These are phyloP conservation scores for Tangara arthus DNA, from an alignment of 2,797 vertebrate genomes.

Conservation along the genomic window DNA sequence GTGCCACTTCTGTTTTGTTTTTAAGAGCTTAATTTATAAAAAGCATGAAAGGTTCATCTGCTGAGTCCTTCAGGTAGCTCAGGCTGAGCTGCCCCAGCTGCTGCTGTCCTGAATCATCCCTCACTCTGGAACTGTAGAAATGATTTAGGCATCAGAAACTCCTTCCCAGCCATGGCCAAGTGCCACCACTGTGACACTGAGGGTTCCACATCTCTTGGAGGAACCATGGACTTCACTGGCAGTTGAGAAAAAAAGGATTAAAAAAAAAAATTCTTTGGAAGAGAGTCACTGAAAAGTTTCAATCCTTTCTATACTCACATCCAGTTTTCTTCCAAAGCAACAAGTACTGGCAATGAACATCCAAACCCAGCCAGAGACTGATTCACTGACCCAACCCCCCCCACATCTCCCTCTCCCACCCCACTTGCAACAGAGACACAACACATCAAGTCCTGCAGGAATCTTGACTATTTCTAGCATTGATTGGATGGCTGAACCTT, in stretches of 20 bases:
- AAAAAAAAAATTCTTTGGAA: background rate
- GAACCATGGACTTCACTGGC: background rate
- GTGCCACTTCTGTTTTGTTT: background rate
- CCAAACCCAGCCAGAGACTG: background rate
- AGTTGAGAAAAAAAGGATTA: background rate
- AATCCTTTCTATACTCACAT: background rate
- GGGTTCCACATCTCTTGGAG: background rate
- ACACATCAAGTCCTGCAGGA: background rate
- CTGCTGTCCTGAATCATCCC: background rate
- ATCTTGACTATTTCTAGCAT: slow-evolving; percentile 4
- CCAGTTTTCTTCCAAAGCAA: slow-evolving; percentile 14
- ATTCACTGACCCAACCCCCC: background rate
- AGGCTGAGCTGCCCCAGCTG: background rate
- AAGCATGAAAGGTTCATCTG: background rate
- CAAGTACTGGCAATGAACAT: background rate
- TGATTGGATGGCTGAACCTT: slow-evolving; percentile 24
- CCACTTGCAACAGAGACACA: background rate
- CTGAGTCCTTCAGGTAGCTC: background rate
- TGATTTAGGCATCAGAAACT: background rate
- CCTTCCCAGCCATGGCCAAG: background rate
- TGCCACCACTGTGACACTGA: background rate
- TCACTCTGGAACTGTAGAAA: background rate
- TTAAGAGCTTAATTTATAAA: background rate
- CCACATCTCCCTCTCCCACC: background rate
- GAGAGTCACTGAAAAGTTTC: background rate